Conservation (phyloP, 2,797 vertebrate genomes). For the Leucoraja ocellata region DNA sequence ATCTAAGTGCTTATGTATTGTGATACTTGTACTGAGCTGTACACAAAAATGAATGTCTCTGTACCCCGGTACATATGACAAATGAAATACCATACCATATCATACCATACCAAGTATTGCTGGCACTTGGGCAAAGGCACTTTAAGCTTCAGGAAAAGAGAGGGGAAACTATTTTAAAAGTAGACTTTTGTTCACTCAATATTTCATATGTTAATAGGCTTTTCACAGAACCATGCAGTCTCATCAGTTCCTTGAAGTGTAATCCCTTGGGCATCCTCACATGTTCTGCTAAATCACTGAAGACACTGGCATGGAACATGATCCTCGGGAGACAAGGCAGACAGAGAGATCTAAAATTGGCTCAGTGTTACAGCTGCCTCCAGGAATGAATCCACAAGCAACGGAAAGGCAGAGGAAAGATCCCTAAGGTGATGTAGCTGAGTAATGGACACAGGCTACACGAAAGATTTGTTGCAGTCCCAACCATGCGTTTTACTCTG, state of each 20-base stretch:
- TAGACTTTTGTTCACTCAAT: background rate
- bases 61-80: too few species aligned
- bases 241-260: background rate
- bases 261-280: background rate
- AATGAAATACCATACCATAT: too few species aligned
- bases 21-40: too few species aligned
- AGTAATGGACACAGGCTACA: background rate
- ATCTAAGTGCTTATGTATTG: too few species aligned
- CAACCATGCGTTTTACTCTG: background rate
- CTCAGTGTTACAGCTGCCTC: background rate
- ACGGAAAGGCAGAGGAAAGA: background rate
- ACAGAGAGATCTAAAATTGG: slow-evolving; percentile 21
- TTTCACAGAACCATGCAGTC: slow-evolving; percentile 5
- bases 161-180: background rate
- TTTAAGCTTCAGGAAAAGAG: background rate
- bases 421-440: background rate
- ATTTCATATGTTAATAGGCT: background rate
- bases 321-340: slow-evolving; percentile 30
- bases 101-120: background rate
- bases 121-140: background rate
- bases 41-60: too few species aligned
- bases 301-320: background rate
- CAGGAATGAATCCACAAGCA: background rate
- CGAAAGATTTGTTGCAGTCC: too few species aligned
- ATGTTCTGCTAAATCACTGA: slow-evolving; percentile 10